These are phyloP conservation scores for Serilophus lunatus DNA, from an alignment of 2,113 vertebrate genomes.

Conservation along the genomic window DNA sequence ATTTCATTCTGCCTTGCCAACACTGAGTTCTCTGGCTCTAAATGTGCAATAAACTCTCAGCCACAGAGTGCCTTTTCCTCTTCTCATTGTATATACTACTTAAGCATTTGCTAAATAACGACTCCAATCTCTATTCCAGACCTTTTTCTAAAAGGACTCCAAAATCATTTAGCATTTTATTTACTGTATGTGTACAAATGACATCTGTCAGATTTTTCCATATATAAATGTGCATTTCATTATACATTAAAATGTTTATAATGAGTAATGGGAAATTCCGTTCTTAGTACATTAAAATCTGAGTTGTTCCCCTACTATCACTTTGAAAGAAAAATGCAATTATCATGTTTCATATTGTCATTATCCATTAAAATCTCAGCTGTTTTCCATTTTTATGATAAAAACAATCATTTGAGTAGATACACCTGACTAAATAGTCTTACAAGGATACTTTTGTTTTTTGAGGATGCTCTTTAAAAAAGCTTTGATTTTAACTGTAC, in stretches of 20 bases:
- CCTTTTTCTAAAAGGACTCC: background rate
- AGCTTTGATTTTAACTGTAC: background rate
- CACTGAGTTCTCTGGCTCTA: background rate
- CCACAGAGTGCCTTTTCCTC: background rate
- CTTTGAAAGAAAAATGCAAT: background rate
- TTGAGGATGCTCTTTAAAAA: background rate
- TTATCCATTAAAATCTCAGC: background rate
- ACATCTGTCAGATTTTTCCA: background rate
- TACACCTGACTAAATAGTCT: background rate
- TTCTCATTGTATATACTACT: background rate
- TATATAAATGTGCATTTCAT: background rate
- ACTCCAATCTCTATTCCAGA: background rate
- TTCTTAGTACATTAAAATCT: background rate
- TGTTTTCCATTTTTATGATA: conserved; percentile 20
- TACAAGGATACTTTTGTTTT: background rate
- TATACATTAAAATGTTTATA: conserved; percentile 16
- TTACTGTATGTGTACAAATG: background rate
- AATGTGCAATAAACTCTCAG: background rate
- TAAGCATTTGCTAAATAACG: conserved; percentile 20
- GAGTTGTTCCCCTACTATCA: background rate
- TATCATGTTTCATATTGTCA: background rate
- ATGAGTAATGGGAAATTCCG: background rate
- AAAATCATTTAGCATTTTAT: background rate
- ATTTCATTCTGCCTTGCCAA: background rate
- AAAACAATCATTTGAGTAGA: background rate